Evolutionary conservation across 2,888 invertebrate species (phyloP).

Genomic region (Eupithecia subumbrata): DNA sequence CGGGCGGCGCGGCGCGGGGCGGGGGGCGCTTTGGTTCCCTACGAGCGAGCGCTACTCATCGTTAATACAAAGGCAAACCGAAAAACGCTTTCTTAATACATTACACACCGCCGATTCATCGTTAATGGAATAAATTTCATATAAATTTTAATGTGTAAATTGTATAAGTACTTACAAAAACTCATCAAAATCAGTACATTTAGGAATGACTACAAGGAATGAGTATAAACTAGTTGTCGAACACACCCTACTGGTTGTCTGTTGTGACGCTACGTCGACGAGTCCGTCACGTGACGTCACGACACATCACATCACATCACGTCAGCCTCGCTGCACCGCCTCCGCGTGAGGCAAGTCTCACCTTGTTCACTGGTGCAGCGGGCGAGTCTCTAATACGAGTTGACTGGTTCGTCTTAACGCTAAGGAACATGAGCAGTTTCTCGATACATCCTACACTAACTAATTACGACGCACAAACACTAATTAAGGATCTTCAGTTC

Average conservation of each 20-base stretch:
- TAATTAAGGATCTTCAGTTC: background rate
- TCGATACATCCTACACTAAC: background rate
- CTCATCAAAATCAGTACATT: constrained; percentile 45
- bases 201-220: constrained; percentile 49
- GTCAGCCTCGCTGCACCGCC: too few species aligned
- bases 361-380: too few species aligned
- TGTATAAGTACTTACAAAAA: constrained; percentile 44
- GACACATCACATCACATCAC: too few species aligned
- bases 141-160: constrained; percentile 50
- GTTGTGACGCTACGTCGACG: too few species aligned
- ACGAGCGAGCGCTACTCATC: background rate
- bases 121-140: constrained; percentile 32
- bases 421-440: constrained; percentile 50
- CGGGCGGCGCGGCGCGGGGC: too few species aligned
- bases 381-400: constrained; percentile 13
- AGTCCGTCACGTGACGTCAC: too few species aligned
- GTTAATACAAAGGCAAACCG: background rate
- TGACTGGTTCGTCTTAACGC: constrained; percentile 51
- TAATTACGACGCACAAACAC: background rate
- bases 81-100: constrained; percentile 3
- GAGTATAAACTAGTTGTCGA: constrained; percentile 11
- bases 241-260: too few species aligned
- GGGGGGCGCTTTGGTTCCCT: too few species aligned
- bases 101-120: constrained; percentile 7
- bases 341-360: too few species aligned